Evolutionary conservation across 2,113 vertebrate species (phyloP).

Genomic region (Mustela nigripes): DNA sequence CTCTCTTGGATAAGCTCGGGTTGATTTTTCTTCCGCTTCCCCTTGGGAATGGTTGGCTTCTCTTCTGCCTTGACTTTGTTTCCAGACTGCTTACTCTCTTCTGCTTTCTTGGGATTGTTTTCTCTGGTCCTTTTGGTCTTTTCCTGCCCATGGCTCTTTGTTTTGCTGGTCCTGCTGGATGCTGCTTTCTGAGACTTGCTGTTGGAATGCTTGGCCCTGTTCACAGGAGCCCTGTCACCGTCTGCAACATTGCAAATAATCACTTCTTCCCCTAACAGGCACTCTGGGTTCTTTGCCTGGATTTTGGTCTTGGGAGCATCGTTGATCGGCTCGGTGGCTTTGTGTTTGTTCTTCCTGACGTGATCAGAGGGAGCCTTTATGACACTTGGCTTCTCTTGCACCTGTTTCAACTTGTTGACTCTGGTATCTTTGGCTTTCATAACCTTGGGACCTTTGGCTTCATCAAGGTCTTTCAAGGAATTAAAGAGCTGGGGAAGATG

Average conservation of each 20-base stretch:
- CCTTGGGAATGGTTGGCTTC: neutral
- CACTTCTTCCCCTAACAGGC: neutral
- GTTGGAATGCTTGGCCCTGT: neutral
- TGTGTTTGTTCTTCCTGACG: neutral
- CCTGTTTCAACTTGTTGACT: neutral
- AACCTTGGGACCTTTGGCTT: neutral
- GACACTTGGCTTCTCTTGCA: neutral
- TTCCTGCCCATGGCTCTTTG: neutral
- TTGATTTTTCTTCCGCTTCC: neutral
- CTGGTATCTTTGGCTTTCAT: neutral
- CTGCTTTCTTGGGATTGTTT: neutral
- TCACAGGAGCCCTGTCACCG: neutral
- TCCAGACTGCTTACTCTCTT: neutral
- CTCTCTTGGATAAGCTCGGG: constrained; percentile 26
- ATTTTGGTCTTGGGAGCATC: neutral
- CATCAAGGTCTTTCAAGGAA: neutral
- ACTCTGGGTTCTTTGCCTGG: neutral
- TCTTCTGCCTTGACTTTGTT: constrained; percentile 32
- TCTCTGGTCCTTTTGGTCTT: neutral
- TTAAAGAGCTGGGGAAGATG: neutral
- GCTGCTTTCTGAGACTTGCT: neutral
- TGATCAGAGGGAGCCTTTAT: neutral
- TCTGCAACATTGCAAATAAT: too few relatives aligned
- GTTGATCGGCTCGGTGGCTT: neutral
- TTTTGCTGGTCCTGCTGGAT: neutral